These are phyloP conservation scores for Ursus arctos DNA, from an alignment of 2,113 vertebrate genomes.

Conservation along the genomic window DNA sequence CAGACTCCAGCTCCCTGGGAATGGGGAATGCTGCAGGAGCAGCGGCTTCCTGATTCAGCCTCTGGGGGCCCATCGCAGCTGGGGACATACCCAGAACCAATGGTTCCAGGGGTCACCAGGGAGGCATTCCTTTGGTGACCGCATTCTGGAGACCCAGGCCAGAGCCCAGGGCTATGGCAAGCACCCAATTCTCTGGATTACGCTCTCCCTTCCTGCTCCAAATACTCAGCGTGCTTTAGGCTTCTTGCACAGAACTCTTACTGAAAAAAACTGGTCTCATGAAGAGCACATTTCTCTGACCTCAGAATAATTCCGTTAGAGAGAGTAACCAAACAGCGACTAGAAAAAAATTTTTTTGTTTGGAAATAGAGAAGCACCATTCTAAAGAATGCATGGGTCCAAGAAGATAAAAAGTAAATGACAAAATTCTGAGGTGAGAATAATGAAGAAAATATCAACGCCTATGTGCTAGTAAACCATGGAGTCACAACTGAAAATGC, in stretches of 20 bases:
- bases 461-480: background rate
- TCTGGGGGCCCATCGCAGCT: background rate
- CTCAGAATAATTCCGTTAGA: background rate
- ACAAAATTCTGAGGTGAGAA: background rate
- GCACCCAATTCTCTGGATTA: background rate
- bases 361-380: background rate
- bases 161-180: no score
- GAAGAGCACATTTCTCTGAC: background rate
- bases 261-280: accelerated
- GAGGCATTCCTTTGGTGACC: background rate
- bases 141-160: background rate
- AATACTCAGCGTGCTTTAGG: background rate
- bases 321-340: background rate
- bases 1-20: background rate
- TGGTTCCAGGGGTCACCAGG: no score
- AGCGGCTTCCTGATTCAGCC: background rate
- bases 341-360: background rate
- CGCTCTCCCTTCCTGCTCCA: background rate
- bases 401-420: background rate
- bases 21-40: background rate
- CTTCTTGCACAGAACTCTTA: background rate
- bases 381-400: background rate
- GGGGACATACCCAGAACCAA: background rate
- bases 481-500: background rate
- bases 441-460: background rate